Percentiles rank a stretch among this genome's conserved stretches.
Evolutionary conservation across 1,140 invertebrate species (phyloP).

Genomic region (Polyergus mexicanus): DNA sequence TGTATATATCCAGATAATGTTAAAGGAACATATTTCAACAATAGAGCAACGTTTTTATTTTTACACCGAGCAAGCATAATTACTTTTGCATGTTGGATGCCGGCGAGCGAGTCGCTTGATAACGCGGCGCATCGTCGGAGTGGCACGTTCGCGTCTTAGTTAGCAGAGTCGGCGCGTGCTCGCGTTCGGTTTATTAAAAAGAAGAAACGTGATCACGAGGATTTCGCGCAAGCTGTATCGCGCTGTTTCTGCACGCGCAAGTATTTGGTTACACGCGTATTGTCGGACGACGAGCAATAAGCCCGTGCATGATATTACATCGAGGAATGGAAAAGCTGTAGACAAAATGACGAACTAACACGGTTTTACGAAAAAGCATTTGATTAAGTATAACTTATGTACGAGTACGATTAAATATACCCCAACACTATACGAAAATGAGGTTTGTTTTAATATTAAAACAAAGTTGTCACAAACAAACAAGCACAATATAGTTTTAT

Average conservation of each 20-base stretch:
- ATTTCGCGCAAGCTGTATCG: conserved; percentile 41
- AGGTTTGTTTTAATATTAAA: neutral
- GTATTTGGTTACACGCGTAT: conserved; percentile 44
- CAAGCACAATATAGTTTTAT: neutral
- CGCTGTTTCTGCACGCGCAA: conserved; percentile 27
- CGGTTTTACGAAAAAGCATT: neutral
- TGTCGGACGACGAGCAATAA: conserved; percentile 14
- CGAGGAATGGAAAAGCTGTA: conserved; percentile 16
- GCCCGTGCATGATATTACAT: conserved; percentile 2
- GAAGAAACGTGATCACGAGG: conserved; percentile 59
- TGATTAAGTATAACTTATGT: neutral
- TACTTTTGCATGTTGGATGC: neutral
- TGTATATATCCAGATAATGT: neutral
- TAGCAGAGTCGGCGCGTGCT: conserved; percentile 55
- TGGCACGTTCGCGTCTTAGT: conserved; percentile 57
- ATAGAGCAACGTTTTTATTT: conserved; percentile 29
- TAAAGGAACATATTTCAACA: neutral
- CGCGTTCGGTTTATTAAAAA: conserved; percentile 52
- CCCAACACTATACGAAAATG: neutral
- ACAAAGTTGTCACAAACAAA: neutral
- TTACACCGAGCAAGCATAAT: conserved; percentile 25
- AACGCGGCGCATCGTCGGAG: conserved; percentile 33
- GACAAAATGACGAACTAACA: neutral
- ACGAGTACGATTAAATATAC: neutral
- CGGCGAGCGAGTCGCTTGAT: neutral